phyloP scores from a whole-genome alignment of 1,140 invertebrate species.

The Wasmannia auropunctata region DNA sequence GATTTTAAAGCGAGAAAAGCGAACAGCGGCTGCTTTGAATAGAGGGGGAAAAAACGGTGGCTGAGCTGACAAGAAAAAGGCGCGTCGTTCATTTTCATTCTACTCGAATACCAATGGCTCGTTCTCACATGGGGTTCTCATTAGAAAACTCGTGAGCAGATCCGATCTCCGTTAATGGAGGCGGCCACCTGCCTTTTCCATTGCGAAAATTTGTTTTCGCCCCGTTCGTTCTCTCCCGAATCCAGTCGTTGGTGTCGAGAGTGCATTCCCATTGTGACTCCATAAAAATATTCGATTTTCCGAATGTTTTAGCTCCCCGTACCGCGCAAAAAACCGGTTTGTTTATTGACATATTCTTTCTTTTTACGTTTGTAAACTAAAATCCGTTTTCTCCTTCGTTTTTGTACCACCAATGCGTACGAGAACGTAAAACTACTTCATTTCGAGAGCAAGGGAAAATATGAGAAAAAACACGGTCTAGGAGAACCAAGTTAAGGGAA shows the following conservation, averaged over 20 bases:
- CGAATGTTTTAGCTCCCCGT: conserved; percentile 25
- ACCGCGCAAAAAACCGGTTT: conserved; percentile 7
- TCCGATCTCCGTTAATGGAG: conserved; percentile 42
- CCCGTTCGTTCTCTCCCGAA: neutral
- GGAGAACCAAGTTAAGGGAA: neutral
- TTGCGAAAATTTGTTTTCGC: conserved; percentile 42
- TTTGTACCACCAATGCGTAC: neutral
- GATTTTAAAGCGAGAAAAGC: neutral
- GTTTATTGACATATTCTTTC: neutral
- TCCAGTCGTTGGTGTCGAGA: neutral
- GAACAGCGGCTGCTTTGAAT: neutral
- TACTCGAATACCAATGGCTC: conserved; percentile 11
- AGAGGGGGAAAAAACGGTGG: neutral
- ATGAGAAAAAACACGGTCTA: neutral
- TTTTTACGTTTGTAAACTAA: neutral
- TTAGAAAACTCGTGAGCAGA: conserved; percentile 49
- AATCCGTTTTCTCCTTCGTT: neutral
- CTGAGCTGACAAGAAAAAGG: conserved; percentile 15
- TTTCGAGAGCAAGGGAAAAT: neutral
- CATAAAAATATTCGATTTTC: conserved; percentile 53
- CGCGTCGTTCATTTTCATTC: conserved; percentile 40
- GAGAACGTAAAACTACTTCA: neutral
- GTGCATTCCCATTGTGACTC: neutral
- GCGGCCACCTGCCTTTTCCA: conserved; percentile 32
- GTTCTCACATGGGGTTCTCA: conserved; percentile 44